Evolutionary conservation across 1,140 invertebrate genomes (phyloP).

Genomic region (Teleogryllus occipitalis): DNA sequence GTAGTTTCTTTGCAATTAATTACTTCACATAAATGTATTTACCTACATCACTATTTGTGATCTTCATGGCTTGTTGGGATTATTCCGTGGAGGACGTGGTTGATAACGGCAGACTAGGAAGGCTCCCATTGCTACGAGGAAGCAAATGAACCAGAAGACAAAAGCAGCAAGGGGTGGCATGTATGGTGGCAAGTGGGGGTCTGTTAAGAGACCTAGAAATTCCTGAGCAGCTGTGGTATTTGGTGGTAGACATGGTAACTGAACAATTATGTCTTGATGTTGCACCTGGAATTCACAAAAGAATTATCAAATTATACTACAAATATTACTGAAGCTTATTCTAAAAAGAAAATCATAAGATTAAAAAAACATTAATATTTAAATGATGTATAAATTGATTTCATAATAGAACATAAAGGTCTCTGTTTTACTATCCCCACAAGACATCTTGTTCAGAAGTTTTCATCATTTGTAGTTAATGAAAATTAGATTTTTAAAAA

Average conservation of each 20-base stretch:
- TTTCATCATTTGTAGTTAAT: too few relatives aligned
- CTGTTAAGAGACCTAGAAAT: slow-evolving; percentile 26
- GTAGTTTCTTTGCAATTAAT: too few relatives aligned
- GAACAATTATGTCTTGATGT: slow-evolving; percentile 72
- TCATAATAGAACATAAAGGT: too few relatives aligned
- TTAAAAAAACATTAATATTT: too few relatives aligned
- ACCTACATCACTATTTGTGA: neutral
- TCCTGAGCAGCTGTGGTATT: slow-evolving; percentile 62
- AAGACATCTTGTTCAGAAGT: too few relatives aligned
- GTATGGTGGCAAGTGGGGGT: slow-evolving; percentile 13
- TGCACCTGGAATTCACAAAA: slow-evolving; percentile 49
- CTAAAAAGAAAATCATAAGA: too few relatives aligned
- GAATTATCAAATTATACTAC: neutral
- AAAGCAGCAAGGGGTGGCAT: slow-evolving; percentile 16
- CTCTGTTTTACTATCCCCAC: too few relatives aligned
- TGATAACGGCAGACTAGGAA: slow-evolving; percentile 19
- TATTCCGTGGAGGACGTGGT: slow-evolving; percentile 16
- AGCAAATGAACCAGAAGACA: slow-evolving; percentile 23
- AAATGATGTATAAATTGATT: too few relatives aligned
- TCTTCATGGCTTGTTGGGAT: slow-evolving; percentile 22
- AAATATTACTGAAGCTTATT: neutral
- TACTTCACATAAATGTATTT: too few relatives aligned
- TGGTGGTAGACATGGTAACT: slow-evolving; percentile 62
- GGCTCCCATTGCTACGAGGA: slow-evolving; percentile 15
- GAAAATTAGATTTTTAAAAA: neutral